phyloP scores from a whole-genome alignment of 2,888 invertebrate species.

The Zootermopsis nevadensis region DNA sequence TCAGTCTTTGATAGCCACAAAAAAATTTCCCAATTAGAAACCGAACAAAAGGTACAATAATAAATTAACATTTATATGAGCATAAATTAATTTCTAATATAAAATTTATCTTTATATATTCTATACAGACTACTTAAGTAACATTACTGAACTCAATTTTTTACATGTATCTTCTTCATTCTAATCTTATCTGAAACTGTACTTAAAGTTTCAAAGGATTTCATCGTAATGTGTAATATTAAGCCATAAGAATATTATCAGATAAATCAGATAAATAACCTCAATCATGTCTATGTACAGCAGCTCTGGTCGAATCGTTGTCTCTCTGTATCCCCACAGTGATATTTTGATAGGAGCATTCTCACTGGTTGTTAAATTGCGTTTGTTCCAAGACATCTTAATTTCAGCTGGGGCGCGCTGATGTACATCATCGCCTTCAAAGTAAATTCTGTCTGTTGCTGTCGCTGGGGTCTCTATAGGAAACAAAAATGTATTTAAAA shows the following conservation, averaged over 20 bases:
- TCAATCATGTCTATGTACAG: slow-evolving; percentile 83
- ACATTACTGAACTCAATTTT: too few relatives aligned
- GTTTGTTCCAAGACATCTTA: slow-evolving; percentile 84
- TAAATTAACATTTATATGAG: too few relatives aligned
- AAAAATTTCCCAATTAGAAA: too few relatives aligned
- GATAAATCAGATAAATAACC: slow-evolving; percentile 61
- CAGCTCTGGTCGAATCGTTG: slow-evolving; percentile 82
- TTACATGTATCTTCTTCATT: too few relatives aligned
- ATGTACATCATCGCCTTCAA: slow-evolving; percentile 77
- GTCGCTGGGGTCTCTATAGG: slow-evolving; percentile 85
- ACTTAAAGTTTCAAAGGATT: too few relatives aligned
- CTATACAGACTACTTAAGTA: too few relatives aligned
- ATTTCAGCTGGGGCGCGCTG: slow-evolving; percentile 79
- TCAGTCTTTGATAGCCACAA: too few relatives aligned
- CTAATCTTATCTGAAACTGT: too few relatives aligned
- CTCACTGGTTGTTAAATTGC: slow-evolving; percentile 84
- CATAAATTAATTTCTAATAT: too few relatives aligned
- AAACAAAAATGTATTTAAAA: background rate
- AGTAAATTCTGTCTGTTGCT: slow-evolving; percentile 87
- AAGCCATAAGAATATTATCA: background rate
- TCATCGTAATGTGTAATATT: too few relatives aligned
- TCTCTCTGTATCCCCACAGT: slow-evolving; percentile 91
- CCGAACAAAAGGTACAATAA: too few relatives aligned
- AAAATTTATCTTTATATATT: too few relatives aligned
- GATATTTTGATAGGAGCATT: slow-evolving; percentile 84